phyloP scores from a whole-genome alignment of 2,888 invertebrate genomes.

The Fissipunctia ypsillon region DNA sequence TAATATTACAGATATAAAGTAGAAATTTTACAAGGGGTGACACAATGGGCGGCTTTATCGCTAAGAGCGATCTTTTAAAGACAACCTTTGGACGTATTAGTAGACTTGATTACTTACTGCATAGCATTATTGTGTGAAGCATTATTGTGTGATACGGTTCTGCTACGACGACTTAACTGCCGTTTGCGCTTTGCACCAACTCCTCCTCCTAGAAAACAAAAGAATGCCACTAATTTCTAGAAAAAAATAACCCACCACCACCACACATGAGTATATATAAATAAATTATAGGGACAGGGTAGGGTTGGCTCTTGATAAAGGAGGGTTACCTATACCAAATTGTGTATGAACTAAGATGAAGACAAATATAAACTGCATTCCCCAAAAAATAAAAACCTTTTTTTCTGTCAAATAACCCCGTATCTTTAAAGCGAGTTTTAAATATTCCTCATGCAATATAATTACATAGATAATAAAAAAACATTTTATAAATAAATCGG shows the following conservation, averaged over 20 bases:
- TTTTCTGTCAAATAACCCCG: conserved; percentile 18
- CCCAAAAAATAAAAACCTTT: neutral
- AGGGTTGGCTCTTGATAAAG: neutral
- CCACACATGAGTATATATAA: neutral
- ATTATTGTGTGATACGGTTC: conserved; percentile 62
- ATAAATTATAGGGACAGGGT: neutral
- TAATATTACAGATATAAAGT: no score
- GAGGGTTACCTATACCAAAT: neutral
- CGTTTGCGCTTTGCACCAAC: conserved; percentile 65
- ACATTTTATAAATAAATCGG: neutral
- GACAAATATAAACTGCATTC: neutral
- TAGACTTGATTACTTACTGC: conserved; percentile 47
- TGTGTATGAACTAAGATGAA: neutral
- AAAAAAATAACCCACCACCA: neutral
- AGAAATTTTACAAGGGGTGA: no score
- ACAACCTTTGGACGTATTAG: no score
- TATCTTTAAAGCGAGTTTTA: conserved; percentile 8
- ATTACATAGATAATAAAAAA: neutral
- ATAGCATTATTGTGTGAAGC: neutral
- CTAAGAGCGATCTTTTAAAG: no score
- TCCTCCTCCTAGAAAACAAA: conserved; percentile 67
- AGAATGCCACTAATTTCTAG: neutral
- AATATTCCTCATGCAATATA: conserved; percentile 7
- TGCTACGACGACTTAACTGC: conserved; percentile 57
- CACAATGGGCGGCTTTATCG: no score